Evolutionary conservation across 2,797 vertebrate genomes (phyloP), one percentile per base, ranked within the genome.

Genomic region (Australoheros facetus): DNA sequence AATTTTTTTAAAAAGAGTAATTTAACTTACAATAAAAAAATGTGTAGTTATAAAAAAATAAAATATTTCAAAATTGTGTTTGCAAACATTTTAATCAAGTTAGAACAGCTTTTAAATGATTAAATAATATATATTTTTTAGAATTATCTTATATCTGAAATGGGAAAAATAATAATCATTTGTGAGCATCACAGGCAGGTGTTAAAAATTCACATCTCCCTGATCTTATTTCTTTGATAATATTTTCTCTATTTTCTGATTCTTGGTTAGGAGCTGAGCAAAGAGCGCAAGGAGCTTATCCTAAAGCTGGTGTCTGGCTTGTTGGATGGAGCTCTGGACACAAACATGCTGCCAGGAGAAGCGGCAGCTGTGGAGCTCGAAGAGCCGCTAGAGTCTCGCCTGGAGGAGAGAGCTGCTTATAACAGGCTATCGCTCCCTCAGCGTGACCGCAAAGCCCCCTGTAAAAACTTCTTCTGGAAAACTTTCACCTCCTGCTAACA

Each of bases 401-500:
- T 97, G 92, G 95, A 97, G 81, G 96, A 97, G 88, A 91, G 96
- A 86, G 95, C 96, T 5, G 88, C 94, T 85, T 95, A 94, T 87
- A 96, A 96, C 94, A 90, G 96, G 87, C 82, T 96, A 95, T 91
- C 95, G 32, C 92, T 97, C 79, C 96, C 96, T 0, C 96, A 96
- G 90, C 93, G 97, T 19, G 96, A 97, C 83, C 97, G 97, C 89
- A 98, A 98, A 94, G 96, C 96, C 1, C 96, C 97, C 39, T 98
- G 97, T 92, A 98, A 97, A 93, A 97, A 97, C 91, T 98, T 98
- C 96, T 98, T 97, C 96, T 98, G 97, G 97, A 98, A 98, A 95
- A 98, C 97, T 11, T 98, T 97, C 94, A 97, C 97, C 30, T 96
- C 96, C 70, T 98, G 97, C 93, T 98, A 97, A 96, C 77, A 56